Evolutionary conservation across 2,888 invertebrate species (phyloP).

Genomic region (Drosophila dives): DNA sequence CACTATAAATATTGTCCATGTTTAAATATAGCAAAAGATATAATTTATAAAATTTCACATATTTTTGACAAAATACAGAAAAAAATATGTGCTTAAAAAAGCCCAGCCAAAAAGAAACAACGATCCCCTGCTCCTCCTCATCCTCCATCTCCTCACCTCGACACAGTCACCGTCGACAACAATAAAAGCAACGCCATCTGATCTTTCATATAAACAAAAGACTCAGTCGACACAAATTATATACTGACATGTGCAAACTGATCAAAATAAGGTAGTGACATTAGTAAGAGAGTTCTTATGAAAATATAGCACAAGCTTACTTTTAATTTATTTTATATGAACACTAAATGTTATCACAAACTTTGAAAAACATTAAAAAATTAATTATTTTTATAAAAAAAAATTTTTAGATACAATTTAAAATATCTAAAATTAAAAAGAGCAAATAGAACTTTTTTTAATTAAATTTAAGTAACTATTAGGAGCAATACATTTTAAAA

Average conservation of each 20-base stretch:
- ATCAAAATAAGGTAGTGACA: neutral
- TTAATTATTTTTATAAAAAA: too few relatives aligned
- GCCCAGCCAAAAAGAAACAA: conserved; percentile 20
- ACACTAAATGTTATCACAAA: too few relatives aligned
- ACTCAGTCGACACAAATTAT: neutral
- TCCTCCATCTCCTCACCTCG: neutral
- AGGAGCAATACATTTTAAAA: too few relatives aligned
- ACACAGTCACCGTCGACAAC: conserved; percentile 10
- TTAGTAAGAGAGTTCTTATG: neutral
- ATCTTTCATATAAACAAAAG: neutral
- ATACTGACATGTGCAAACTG: neutral
- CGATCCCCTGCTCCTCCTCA: neutral
- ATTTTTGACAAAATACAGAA: conserved; percentile 58
- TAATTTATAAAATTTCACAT: conserved; percentile 58
- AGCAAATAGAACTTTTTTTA: too few relatives aligned
- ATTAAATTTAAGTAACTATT: too few relatives aligned
- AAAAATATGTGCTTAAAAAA: conserved; percentile 37
- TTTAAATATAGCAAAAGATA: conserved; percentile 67
- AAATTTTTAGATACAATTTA: too few relatives aligned
- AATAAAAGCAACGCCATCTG: conserved; percentile 26
- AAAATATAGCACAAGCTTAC: neutral
- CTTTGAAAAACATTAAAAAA: too few relatives aligned
- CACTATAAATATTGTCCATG: conserved; percentile 68
- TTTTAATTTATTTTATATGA: neutral
- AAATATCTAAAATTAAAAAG: too few relatives aligned